Evolutionary conservation across 2,888 invertebrate genomes (phyloP).

Genomic region (Melangyna quadrimaculata): DNA sequence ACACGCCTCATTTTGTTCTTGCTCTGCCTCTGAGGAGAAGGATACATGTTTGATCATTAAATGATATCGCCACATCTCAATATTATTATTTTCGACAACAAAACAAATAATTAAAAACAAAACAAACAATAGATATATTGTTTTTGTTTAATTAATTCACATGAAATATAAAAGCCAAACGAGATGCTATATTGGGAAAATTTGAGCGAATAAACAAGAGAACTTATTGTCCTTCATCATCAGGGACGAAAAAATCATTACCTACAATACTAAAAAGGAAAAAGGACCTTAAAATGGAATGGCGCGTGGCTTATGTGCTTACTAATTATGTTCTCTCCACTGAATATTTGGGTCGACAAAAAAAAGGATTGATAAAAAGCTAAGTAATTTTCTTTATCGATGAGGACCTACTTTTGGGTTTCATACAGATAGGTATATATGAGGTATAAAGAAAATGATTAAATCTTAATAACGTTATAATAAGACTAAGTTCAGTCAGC

Average conservation of each 20-base stretch:
- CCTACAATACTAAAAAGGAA: neutral
- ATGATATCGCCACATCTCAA: neutral
- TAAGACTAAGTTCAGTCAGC: neutral
- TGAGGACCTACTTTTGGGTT: neutral
- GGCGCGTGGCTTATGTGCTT: slow-evolving; percentile 6
- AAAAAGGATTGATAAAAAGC: neutral
- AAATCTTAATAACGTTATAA: neutral
- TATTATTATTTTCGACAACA: neutral
- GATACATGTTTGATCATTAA: too few relatives aligned
- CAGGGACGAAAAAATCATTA: neutral
- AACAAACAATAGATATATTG: neutral
- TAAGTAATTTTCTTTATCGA: neutral
- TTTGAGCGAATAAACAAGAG: slow-evolving; percentile 41
- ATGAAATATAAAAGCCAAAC: slow-evolving; percentile 33
- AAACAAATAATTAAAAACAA: neutral
- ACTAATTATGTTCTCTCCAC: slow-evolving; percentile 51
- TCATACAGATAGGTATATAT: too few relatives aligned
- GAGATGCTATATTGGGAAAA: slow-evolving; percentile 26
- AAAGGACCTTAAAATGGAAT: too few relatives aligned
- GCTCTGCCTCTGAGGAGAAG: too few relatives aligned
- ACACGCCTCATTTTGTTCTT: too few relatives aligned
- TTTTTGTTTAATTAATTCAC: slow-evolving; percentile 37
- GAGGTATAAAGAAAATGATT: neutral
- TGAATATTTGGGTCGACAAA: slow-evolving; percentile 58
- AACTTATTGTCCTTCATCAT: slow-evolving; percentile 19